Evolutionary conservation across 53 echinoderm and acorn worm genomes (phyloP).

Genomic region (Paracentrotus lividus): DNA sequence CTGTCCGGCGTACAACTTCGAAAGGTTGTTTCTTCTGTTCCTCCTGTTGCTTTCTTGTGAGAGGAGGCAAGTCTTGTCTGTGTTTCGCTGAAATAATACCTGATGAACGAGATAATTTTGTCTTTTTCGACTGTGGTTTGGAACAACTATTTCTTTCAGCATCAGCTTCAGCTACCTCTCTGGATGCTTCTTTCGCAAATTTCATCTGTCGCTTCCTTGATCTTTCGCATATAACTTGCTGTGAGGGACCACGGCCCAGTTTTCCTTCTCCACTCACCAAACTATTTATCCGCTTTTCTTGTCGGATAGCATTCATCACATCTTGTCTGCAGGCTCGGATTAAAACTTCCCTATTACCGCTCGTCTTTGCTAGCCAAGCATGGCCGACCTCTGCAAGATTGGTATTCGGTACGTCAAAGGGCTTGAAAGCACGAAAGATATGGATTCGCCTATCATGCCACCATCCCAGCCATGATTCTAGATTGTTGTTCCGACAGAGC

Average conservation of each 20-base stretch:
- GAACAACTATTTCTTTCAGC: too few species aligned
- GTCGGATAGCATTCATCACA: slow-evolving; percentile 51
- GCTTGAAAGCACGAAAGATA: slow-evolving; percentile 20
- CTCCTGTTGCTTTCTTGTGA: not conserved
- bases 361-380: slow-evolving; percentile 60
- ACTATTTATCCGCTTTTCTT: slow-evolving; percentile 6
- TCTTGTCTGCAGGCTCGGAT: slow-evolving; percentile 35
- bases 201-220: slow-evolving; percentile 21
- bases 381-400: slow-evolving; percentile 62
- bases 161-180: not conserved
- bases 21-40: slow-evolving; percentile 13
- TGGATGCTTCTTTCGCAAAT: slow-evolving; percentile 27
- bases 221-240: not conserved
- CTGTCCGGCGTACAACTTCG: not conserved
- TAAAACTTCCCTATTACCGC: slow-evolving; percentile 15
- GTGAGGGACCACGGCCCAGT: not conserved
- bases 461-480: too few species aligned
- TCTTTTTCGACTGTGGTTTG: too few species aligned
- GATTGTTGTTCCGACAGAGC: too few species aligned
- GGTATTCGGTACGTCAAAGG: slow-evolving; percentile 50
- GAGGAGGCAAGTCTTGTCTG: slow-evolving; percentile 51
- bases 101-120: not conserved
- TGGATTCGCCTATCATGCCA: too few species aligned
- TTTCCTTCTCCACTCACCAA: slow-evolving; percentile 5
- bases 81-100: slow-evolving; percentile 24